Evolutionary conservation across 2,888 invertebrate genomes (phyloP).

Genomic region (Brachyptera putata): DNA sequence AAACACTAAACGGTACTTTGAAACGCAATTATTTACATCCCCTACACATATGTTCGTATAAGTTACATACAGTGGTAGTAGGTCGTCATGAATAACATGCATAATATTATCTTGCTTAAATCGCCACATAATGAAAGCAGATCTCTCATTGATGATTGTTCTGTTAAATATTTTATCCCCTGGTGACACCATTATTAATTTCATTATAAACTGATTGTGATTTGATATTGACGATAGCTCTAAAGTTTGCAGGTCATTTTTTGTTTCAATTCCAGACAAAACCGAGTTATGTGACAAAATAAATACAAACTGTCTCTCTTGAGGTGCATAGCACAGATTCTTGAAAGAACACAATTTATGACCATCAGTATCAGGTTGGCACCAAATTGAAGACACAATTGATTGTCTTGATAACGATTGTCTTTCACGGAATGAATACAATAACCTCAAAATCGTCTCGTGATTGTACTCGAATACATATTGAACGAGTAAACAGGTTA

Average conservation of each 20-base stretch:
- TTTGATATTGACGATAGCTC: slow-evolving; percentile 44
- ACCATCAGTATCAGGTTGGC: slow-evolving; percentile 25
- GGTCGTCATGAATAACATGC: slow-evolving; percentile 52
- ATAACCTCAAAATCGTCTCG: background rate
- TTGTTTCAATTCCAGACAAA: slow-evolving; percentile 38
- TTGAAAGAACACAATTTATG: slow-evolving; percentile 41
- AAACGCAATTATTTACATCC: slow-evolving; percentile 33
- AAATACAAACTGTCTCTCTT: slow-evolving; percentile 43
- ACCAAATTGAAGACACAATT: slow-evolving; percentile 33
- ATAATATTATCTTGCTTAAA: slow-evolving; percentile 52
- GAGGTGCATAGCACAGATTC: slow-evolving; percentile 45
- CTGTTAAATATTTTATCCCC: slow-evolving; percentile 21
- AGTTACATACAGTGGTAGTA: slow-evolving; percentile 46
- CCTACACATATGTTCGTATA: slow-evolving; percentile 38
- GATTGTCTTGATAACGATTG: too few species aligned
- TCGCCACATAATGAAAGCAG: slow-evolving; percentile 41
- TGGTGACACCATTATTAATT: slow-evolving; percentile 35
- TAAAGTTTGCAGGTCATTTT: slow-evolving; percentile 39
- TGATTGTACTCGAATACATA: background rate
- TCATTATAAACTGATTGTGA: slow-evolving; percentile 43
- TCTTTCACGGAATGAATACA: too few species aligned
- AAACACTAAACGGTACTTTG: slow-evolving; percentile 39
- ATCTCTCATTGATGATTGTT: slow-evolving; percentile 11
- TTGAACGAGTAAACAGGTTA: background rate
- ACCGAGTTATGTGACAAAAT: slow-evolving; percentile 40